Base-by-base conservation (phyloP, 1,140 invertebrate species). In the Drosophila mojavensis region DNA sequence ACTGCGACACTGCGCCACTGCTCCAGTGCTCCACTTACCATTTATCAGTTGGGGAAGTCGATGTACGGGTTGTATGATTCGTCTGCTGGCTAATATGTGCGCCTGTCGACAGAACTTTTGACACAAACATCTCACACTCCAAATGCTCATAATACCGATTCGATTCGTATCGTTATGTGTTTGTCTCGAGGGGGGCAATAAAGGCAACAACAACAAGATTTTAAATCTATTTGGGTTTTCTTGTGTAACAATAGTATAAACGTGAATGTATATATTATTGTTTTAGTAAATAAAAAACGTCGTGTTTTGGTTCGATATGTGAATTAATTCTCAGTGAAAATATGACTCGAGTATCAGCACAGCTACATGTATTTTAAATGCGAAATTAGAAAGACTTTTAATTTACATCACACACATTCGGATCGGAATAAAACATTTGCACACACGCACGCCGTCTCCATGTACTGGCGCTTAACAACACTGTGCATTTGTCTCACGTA, bases 101-200 rank as follows among this genome's bases (percentile, higher is more conserved):
- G 90, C 90, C 75, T 83, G 89, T 36, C 82, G 80, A 55, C 86
- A 79, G 61, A 90, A 84, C 67, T 73, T 82, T 51, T 78, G 56
- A 66, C 76, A 76, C 41, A 83, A 67, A 65, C 71, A 74, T 60
- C 68, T 62, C 20, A 91, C 73, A 51, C 69, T 79, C 72, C 73
- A 90, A 76, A 91, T 81, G 79, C 81, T 91, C 90, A 91, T 91
- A 24, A 91, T 91, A 24, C 63, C 65, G 69, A 70, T 86, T 72
- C 15, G 55, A 60, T 36, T 50, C 36, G 36, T 39, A 39, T 39
- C 36, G 36, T 39, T 11, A 11, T 39, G 36, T 11, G 36, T 39
- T 39, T 39, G 36, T 39, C 10, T 39, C 36, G 11, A 39, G 10
- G 36, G 36, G 51, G 59, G 59, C 20, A 24, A 24, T 24, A 41